These are phyloP conservation scores for Mungos mungo DNA, from an alignment of 2,113 vertebrate genomes.

Conservation along the genomic window DNA sequence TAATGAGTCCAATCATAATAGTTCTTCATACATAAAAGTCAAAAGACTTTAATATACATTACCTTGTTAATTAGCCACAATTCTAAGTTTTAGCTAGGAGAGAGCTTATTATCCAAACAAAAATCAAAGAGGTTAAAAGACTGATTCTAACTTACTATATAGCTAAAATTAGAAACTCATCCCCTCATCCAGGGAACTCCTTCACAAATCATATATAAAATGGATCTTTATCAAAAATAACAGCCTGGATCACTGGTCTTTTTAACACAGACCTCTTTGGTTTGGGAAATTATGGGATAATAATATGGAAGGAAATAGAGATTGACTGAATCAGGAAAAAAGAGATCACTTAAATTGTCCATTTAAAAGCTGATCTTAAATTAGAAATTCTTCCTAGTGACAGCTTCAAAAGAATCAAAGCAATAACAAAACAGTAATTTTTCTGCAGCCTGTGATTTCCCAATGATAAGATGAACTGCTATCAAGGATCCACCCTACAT, in stretches of 20 bases:
- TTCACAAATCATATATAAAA: not conserved
- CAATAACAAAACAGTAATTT: not conserved
- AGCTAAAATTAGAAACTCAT: slow-evolving; percentile 44
- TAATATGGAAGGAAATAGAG: not conserved
- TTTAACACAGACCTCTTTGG: not conserved
- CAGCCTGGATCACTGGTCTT: not conserved
- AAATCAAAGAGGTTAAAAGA: slow-evolving; percentile 49
- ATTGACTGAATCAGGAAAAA: not conserved
- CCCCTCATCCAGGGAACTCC: not conserved
- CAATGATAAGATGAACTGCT: not conserved
- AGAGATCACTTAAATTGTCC: not conserved
- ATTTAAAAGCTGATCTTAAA: not conserved
- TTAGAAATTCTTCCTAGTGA: not conserved
- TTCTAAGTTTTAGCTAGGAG: slow-evolving; percentile 16
- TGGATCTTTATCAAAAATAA: not conserved
- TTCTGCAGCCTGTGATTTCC: not conserved
- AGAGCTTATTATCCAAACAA: slow-evolving; percentile 57
- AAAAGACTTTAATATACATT: slow-evolving; percentile 52
- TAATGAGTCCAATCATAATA: slow-evolving; percentile 51
- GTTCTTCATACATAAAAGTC: slow-evolving; percentile 40
- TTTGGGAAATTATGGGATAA: not conserved
- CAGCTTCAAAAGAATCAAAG: not conserved
- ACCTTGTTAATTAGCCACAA: slow-evolving; percentile 49
- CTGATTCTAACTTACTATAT: slow-evolving; percentile 23
- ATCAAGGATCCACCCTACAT: not conserved